These are phyloP conservation scores for Netelia melanura DNA, from an alignment of 2,888 invertebrate species.

Conservation along the genomic window DNA sequence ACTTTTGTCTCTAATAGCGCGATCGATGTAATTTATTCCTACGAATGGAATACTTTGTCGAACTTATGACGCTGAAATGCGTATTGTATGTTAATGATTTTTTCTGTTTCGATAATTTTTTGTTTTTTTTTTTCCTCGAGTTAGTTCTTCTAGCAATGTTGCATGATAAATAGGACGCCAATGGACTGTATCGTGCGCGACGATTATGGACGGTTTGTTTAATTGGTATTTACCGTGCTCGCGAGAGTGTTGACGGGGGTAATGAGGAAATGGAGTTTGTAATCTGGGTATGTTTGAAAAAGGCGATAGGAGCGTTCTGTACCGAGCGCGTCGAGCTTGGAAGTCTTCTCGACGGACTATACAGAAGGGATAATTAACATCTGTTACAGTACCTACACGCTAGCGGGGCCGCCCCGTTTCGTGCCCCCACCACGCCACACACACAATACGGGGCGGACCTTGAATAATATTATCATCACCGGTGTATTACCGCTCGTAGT, in stretches of 20 bases:
- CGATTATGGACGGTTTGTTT: conserved; percentile 63
- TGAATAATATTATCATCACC: conserved; percentile 82
- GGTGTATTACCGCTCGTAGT: conserved; percentile 46
- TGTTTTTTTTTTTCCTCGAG: conserved; percentile 14
- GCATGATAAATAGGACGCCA: conserved; percentile 44
- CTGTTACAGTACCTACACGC: conserved; percentile 83
- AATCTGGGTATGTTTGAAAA: conserved; percentile 46
- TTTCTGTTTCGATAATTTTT: conserved; percentile 7
- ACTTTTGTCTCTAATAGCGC: conserved; percentile 52
- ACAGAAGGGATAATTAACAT: conserved; percentile 85
- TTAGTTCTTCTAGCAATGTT: conserved; percentile 3
- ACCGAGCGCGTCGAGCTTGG: conserved; percentile 34
- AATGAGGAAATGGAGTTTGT: conserved; percentile 53
- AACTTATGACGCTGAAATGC: conserved; percentile 62
- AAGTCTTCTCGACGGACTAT: conserved; percentile 70
- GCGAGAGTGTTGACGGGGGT: conserved; percentile 24
- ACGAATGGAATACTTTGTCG: conserved; percentile 62
- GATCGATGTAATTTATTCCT: conserved; percentile 54
- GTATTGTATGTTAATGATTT: conserved; percentile 65
- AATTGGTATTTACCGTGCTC: conserved; percentile 52
- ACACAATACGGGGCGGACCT: conserved; percentile 82
- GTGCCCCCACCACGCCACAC: conserved; percentile 78
- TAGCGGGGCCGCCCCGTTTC: conserved; percentile 81
- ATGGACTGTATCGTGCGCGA: conserved; percentile 5
- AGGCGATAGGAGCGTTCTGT: conserved; percentile 7